Base-by-base conservation (phyloP, 2,888 invertebrate genomes). In the Sepioteuthis lessoniana region DNA sequence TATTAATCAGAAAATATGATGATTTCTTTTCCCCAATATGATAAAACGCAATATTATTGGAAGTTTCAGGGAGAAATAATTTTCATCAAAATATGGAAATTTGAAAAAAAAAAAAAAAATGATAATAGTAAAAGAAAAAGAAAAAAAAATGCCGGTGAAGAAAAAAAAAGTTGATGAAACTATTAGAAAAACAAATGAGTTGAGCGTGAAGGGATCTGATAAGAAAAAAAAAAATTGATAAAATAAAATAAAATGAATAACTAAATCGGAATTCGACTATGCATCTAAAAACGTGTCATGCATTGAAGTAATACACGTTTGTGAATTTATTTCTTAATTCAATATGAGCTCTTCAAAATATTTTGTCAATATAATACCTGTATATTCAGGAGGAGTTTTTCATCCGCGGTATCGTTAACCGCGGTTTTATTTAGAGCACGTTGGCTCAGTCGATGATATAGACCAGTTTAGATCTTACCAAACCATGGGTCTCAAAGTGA, bases 41-140 rank as follows among this genome's bases (percentile, higher is more conserved):
- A 76, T n/a, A 76, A 76, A 76, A 76, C 35, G 13, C 76, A 76
- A 76, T 76, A 76, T 76, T 76, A 35, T n/a, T 76, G 76, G 28
- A 76, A 76, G n/a, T 3, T 76, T 10, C 16, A n/a, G n/a, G 76
- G n/a, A 76, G 76, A 76, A 76, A 76, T 76, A n/a, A 76, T 76
- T 76, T 35, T 76, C 76, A 76, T 76, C 76, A 76, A 76, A 76
- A 76, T 76, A 76, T 76, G 76, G n/a, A 76, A 76, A 76, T 76
- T n/a, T 16, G 35, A 16, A 76, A 13, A 76, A n/a, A 16, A 76
- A 25, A 25, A 7, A 25, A 76, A 76, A 76, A 35, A 19, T n/a
- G n/a, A n/a, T n/a, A 0, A 28, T 0, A 55, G 55, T 7, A 28
- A 0, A 55, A 55, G 5, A 5, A 10, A 31, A 31, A 31, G 31